Evolutionary conservation across 2,113 vertebrate species (phyloP), one percentile per base, ranked within the genome.

Genomic region (Noctilio leporinus): DNA sequence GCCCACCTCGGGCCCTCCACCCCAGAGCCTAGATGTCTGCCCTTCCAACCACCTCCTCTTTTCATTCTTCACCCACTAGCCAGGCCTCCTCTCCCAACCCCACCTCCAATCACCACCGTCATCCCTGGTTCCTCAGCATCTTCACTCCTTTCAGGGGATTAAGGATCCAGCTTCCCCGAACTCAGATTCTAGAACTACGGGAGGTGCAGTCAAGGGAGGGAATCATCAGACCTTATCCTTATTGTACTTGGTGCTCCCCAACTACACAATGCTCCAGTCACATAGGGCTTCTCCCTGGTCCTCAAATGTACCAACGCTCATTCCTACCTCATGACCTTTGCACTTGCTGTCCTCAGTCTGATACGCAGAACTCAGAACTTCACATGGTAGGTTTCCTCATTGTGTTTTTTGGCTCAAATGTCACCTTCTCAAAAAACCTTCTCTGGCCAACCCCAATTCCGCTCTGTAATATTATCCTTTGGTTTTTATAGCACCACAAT

Each of bases 11-110:
- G 72, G 73, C 24, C 89, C 95, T 96, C 95, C 95, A 72, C 95
- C 96, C 86, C 53, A 62, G 59, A 83, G 33, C 87, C 82, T 78
- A 75, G 35, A 77, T 94, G 76, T 81, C 93, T 93, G 83, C 38
- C 76, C 93, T 96, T 69, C 90, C 95, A 87, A 40, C 40, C 67
- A 86, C 70, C 75, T 49, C 86, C 70, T 81, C 45, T 83, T 76
- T 82, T 94, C 89, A 94, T 89, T 86, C 53, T 86, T 96, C 81
- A 43, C 45, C 75, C 57, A 82, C 51, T 15, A 0, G 4, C 57
- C 33, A 70, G 45, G 76, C 26, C 59, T 90, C 45, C 83, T 88
- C 38, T 89, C 77, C 33, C 85, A 49, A 59, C 3, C 53, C 38
- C 77, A 67, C 80, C 86, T 93, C 73, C 88, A 64, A 1, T 8